phyloP scores from a whole-genome alignment of 2,113 vertebrate genomes.

The Thryonomys swinderianus region DNA sequence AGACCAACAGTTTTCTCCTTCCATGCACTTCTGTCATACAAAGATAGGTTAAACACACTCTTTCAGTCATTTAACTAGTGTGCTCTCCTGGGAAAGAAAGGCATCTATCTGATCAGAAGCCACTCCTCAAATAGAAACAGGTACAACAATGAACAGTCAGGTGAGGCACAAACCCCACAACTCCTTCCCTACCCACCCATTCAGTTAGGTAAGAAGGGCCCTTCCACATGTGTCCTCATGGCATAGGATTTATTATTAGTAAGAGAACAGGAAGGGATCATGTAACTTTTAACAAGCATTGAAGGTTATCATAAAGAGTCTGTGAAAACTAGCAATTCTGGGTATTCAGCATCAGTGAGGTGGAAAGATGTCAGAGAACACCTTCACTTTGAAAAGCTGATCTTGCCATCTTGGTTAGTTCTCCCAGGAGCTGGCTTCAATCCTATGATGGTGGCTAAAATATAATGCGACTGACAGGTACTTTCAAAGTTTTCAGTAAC shows the following conservation, averaged over 20 bases:
- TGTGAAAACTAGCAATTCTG: background rate
- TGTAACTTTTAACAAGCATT: background rate
- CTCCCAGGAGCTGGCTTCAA: background rate
- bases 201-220: background rate
- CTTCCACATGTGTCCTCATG: background rate
- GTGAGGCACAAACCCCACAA: background rate
- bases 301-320: background rate
- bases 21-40: background rate
- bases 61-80: conserved; percentile 18
- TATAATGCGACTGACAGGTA: background rate
- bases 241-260: conserved; percentile 43
- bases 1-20: background rate
- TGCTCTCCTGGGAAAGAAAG: conserved; percentile 10
- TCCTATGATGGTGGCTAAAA: background rate
- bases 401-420: background rate
- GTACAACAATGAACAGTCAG: background rate
- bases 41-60: conserved; percentile 23
- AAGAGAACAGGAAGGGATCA: background rate
- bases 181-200: background rate
- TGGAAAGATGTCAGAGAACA: background rate
- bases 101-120: conserved; percentile 8
- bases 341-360: background rate
- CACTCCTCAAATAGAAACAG: conserved; percentile 41
- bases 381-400: conserved; percentile 33
- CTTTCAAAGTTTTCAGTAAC: conserved; percentile 8